Evolutionary conservation across 2,797 vertebrate species (phyloP).

Genomic region (Chromobotia macracanthus): DNA sequence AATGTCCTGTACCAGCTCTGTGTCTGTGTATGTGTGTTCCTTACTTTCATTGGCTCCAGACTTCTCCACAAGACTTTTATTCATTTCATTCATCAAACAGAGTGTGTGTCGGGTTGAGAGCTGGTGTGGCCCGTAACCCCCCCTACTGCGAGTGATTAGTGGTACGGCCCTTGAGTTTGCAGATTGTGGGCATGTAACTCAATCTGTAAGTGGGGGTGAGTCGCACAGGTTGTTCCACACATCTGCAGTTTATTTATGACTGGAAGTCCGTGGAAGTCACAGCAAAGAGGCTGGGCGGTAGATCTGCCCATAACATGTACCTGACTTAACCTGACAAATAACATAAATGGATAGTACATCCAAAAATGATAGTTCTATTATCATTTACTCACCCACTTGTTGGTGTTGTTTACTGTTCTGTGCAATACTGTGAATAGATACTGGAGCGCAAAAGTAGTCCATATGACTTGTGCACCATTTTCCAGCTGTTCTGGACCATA

Average conservation of each 20-base stretch:
- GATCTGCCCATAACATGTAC: conserved; percentile 32
- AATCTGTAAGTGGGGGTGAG: conserved; percentile 64
- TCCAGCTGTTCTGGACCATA: too few relatives aligned
- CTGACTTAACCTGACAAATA: conserved; percentile 19
- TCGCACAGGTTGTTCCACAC: conserved; percentile 47
- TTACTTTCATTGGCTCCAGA: conserved; percentile 66
- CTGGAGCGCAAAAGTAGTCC: too few relatives aligned
- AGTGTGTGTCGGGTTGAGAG: conserved; percentile 59
- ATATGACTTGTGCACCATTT: too few relatives aligned
- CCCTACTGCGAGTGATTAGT: conserved; percentile 67
- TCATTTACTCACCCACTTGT: background rate
- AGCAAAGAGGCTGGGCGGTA: conserved; percentile 51
- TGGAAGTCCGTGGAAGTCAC: conserved; percentile 56
- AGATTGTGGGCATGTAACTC: conserved; percentile 75
- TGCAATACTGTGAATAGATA: background rate
- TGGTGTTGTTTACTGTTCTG: background rate
- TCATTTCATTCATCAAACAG: conserved; percentile 74
- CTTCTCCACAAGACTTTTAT: conserved; percentile 68
- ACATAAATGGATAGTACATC: conserved; percentile 7
- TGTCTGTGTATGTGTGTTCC: conserved; percentile 34
- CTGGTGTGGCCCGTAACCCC: conserved; percentile 50
- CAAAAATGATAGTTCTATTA: background rate
- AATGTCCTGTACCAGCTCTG: background rate
- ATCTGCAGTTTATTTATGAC: conserved; percentile 59
- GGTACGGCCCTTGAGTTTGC: conserved; percentile 70